Conservation (phyloP, 2,797 vertebrate genomes). For the Micromesistius poutassou region DNA sequence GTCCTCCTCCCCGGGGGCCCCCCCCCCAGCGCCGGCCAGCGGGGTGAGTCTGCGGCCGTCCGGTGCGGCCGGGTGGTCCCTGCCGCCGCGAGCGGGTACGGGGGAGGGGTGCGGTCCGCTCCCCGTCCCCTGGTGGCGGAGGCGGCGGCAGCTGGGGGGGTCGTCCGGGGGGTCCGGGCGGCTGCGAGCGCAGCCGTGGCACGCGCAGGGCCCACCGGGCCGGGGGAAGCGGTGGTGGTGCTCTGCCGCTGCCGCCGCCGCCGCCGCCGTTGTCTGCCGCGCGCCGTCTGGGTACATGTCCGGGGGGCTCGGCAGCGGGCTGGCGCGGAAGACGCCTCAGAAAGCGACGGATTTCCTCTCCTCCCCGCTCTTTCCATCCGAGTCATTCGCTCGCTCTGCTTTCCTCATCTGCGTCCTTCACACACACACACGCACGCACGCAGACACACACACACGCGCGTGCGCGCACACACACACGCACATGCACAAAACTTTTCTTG, state of each 20-base stretch:
- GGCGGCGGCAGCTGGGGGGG: too few relatives aligned
- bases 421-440: constrained; percentile 46
- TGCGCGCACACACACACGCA: constrained; percentile 41
- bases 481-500: constrained; percentile 63
- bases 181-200: constrained; percentile 54
- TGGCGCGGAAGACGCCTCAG: constrained; percentile 59
- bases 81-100: too few relatives aligned
- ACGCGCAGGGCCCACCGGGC: constrained; percentile 46
- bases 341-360: constrained; percentile 67
- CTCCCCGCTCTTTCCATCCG: constrained; percentile 57
- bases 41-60: constrained; percentile 51
- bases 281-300: constrained; percentile 76
- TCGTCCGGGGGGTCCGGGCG: constrained; percentile 40
- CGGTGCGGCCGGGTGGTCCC: constrained; percentile 49
- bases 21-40: constrained; percentile 49
- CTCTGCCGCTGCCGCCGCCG: too few relatives aligned
- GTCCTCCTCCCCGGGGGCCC: constrained; percentile 47
- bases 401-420: constrained; percentile 74
- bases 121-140: constrained; percentile 11
- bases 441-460: constrained; percentile 39
- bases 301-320: constrained; percentile 50
- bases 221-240: constrained; percentile 59
- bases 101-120: constrained; percentile 36
- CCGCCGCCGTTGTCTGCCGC: constrained; percentile 42
- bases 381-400: constrained; percentile 75